Evolutionary conservation across 2,888 invertebrate genomes (phyloP).

Genomic region (Acanthosepion pharaonis): DNA sequence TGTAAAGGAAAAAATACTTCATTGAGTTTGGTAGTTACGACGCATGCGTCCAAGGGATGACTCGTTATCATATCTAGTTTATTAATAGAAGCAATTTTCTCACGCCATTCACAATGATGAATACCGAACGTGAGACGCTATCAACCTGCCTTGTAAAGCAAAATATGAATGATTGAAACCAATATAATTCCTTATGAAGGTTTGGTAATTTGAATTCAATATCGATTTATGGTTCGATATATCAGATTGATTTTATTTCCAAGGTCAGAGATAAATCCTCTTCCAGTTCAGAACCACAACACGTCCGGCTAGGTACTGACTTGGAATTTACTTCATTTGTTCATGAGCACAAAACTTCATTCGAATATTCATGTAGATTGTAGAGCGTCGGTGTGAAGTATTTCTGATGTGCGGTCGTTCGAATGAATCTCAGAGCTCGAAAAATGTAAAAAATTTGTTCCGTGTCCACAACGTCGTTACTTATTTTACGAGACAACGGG

Average conservation of each 20-base stretch:
- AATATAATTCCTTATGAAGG: background rate
- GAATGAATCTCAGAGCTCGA: background rate
- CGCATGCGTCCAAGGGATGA: background rate
- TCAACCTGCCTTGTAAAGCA: background rate
- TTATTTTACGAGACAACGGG: background rate
- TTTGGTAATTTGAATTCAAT: conserved; percentile 4
- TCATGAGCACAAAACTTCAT: background rate
- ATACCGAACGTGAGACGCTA: background rate
- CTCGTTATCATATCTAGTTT: background rate
- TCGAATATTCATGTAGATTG: background rate
- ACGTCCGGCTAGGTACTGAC: background rate
- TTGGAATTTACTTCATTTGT: background rate
- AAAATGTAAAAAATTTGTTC: background rate
- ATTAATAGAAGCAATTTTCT: background rate
- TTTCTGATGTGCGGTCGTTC: background rate
- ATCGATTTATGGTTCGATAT: background rate
- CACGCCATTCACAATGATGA: background rate
- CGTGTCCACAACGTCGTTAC: background rate
- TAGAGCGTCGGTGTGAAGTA: background rate
- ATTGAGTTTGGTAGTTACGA: background rate
- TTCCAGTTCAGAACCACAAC: background rate
- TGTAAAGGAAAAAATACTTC: background rate
- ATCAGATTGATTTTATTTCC: background rate
- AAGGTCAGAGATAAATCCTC: background rate
- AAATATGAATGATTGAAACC: background rate